Conservation (phyloP, 2,888 invertebrate species). For the Dorcus parallelipipedus region DNA sequence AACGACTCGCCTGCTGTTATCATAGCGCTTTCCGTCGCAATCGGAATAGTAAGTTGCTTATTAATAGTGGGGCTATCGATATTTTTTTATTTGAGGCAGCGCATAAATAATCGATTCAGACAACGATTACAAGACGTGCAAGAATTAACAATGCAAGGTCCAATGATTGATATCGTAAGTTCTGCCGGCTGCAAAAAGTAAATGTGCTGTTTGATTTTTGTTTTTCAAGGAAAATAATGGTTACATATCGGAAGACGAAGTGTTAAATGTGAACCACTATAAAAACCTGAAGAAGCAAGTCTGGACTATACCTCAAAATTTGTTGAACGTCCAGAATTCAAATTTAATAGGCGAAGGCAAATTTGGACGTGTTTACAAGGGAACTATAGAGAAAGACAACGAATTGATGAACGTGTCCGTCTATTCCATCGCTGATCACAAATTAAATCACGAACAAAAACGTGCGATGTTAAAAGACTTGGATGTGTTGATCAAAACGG, state of each 20-base stretch:
- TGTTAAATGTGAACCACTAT: constrained; percentile 65
- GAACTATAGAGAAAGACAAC: constrained; percentile 63
- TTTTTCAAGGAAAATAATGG: constrained; percentile 66
- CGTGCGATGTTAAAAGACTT: constrained; percentile 65
- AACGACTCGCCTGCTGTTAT: constrained; percentile 48
- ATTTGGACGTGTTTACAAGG: constrained; percentile 75
- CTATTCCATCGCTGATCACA: constrained; percentile 62
- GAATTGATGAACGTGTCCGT: constrained; percentile 55
- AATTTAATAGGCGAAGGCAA: constrained; percentile 67
- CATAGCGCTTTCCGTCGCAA: constrained; percentile 57
- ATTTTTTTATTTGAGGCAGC: constrained; percentile 59
- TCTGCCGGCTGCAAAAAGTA: neutral
- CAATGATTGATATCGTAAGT: constrained; percentile 67
- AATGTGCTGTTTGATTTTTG: neutral
- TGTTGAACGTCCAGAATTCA: constrained; percentile 65
- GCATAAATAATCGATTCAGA: constrained; percentile 46
- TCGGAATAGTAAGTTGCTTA: constrained; percentile 65
- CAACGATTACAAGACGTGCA: constrained; percentile 58
- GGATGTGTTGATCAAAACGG: constrained; percentile 66
- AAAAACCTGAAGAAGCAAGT: constrained; percentile 72
- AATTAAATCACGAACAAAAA: constrained; percentile 49
- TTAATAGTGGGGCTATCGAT: constrained; percentile 61
- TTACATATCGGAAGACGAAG: constrained; percentile 69
- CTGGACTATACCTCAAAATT: constrained; percentile 69
- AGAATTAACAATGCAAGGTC: constrained; percentile 73